Base-by-base conservation (phyloP, 2,797 vertebrate species). In the Myripristis murdjan region DNA sequence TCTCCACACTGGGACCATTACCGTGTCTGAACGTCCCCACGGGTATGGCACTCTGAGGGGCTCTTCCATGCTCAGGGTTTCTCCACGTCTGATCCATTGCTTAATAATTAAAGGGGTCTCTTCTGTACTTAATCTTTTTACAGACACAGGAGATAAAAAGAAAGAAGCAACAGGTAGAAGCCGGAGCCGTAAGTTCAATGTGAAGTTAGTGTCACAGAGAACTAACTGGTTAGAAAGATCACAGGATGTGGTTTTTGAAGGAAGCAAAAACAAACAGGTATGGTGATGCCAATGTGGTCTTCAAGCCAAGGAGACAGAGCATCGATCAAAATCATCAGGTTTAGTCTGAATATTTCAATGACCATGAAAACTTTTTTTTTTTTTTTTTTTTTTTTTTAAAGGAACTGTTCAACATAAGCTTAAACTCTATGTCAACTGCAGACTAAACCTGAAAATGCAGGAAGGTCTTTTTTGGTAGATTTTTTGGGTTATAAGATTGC, bases 21-120 rank as follows among this genome's bases (percentile, higher is more conserved):
- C 64, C 85, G 39, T 77, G 80, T 47, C 65, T 68, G 47, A 67
- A 53, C 35, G 64, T 64, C 15, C 72, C 64, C 7, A 64, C 20
- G 0, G 86, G 83, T 20, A 70, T 39, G 18, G 68, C 69, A 7
- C 52, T 71, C 22, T 68, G 73, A 43, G 71, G 76, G 43, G 26
- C 47, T 41, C 26, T 64, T 68, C 64, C 75, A 48, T 54, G 80
- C 10, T 76, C 73, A 47, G 4, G 64, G 56, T 62, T 77, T 28
- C 61, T 70, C 39, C 55, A 43, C 68, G 83, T 65, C 56, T 81
- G 84, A 79, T 93, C 91, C 92, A 91, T 92, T 62, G 73, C 60
- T n/a, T n/a, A n/a, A 69, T 24, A 67, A 55, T 58, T 46, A 55
- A 63, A 56, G n/a, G 26, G 37, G 43, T 22, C 52, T 64, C 74